Evolutionary conservation across 2,888 invertebrate genomes (phyloP), one percentile per base, ranked within the genome.

Genomic region (Hirtodrosophila confusa): DNA sequence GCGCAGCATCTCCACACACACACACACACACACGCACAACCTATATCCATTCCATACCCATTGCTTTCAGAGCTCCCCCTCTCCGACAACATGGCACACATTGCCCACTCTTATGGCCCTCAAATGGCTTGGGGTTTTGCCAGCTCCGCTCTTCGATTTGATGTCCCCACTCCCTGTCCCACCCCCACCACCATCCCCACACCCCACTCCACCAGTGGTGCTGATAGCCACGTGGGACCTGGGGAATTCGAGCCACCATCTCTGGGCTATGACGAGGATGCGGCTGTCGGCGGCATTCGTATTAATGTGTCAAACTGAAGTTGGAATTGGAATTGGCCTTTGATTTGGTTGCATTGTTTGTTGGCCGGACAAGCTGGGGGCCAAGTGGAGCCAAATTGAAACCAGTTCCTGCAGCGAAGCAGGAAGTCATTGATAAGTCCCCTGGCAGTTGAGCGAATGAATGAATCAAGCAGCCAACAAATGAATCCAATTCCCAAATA

Each of bases 151-250:
- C 50, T 64, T 55, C 62, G 67, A 41, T 70, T 64, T 73, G 23
- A 3, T 27, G 9, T 27, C 45, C 12, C 43, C 27, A 11, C 7
- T 7, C 9, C 31, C 31, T 8, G 7, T 4, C 31, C 31, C 31
- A 31, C 12, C 8, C 24, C 29, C 29, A 9, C 37, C 24, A 36
- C 17, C 39, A 3, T 11, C 31, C 37, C 35, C 48, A 23, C 53
- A 37, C 8, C 11, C 48, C 10, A 31, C 5, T 12, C 39, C 37
- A 48, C 66, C 45, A 48, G 39, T 45, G 44, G 40, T 70, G 87
- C 76, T 85, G 83, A 83, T 83, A 74, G 83, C 82, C 83, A 68
- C 87, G 78, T 71, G 83, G 87, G 87, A 85, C 74, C 82, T 82
- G 76, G 88, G 87, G 82, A 80, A 74, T 80, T 64, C 50, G 33